These are phyloP conservation scores for Cygnus buccinator DNA, from an alignment of 2,113 vertebrate genomes.

Conservation along the genomic window DNA sequence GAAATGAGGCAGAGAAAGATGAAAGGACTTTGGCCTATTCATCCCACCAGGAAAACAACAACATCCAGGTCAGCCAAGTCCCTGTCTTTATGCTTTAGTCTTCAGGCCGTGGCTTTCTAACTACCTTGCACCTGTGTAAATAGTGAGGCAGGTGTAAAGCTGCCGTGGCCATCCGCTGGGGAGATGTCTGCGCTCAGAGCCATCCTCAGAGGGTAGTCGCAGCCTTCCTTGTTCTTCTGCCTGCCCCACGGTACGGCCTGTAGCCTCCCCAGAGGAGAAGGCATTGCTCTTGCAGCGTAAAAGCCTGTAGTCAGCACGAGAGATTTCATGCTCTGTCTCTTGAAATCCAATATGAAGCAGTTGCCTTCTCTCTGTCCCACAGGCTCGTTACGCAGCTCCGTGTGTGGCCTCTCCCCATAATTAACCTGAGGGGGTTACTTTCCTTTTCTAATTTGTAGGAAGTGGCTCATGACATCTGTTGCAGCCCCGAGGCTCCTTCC, in stretches of 20 bases:
- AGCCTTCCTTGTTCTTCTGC: background rate
- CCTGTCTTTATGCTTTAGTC: background rate
- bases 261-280: background rate
- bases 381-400: constrained; percentile 45
- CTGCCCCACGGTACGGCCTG: background rate
- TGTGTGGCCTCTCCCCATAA: constrained; percentile 76
- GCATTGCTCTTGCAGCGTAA: background rate
- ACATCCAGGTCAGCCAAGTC: constrained; percentile 34
- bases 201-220: background rate
- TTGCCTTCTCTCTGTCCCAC: constrained; percentile 49
- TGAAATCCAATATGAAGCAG: constrained; percentile 68
- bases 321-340: constrained; percentile 68
- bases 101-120: background rate
- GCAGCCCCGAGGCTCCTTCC: constrained; percentile 61
- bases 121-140: constrained; percentile 48
- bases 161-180: accelerated
- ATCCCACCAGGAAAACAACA: constrained; percentile 47
- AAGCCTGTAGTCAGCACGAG: constrained; percentile 39
- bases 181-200: accelerated
- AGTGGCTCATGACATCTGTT: constrained; percentile 75
- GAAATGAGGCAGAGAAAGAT: constrained; percentile 52
- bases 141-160: constrained; percentile 38
- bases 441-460: constrained; percentile 80
- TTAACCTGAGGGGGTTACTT: constrained; percentile 77
- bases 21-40: constrained; percentile 32